Percentiles rank a stretch among this genome's conserved stretches.
Conservation (phyloP, 2,797 vertebrate genomes). For the Anabas testudineus region DNA sequence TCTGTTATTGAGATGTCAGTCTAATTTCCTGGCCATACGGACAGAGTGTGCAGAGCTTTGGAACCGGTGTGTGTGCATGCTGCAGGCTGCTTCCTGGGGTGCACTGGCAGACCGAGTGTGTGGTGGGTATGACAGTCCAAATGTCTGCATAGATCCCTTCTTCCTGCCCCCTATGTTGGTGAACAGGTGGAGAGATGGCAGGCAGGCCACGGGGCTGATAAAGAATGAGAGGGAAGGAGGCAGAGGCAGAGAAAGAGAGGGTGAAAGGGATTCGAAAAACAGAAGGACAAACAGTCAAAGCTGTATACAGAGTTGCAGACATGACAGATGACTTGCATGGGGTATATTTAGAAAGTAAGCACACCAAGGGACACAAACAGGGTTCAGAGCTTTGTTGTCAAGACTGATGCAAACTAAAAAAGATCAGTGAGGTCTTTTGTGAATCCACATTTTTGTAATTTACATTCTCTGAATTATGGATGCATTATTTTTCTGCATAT, state of each 20-base stretch:
- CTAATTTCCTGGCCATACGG: constrained; percentile 83
- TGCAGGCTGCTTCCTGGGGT: constrained; percentile 66
- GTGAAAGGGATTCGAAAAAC: constrained; percentile 43
- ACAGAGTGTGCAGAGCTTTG: constrained; percentile 63
- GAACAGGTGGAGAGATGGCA: constrained; percentile 82
- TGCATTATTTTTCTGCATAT: constrained; percentile 1
- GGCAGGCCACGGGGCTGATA: constrained; percentile 66
- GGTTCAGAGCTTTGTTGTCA: background rate
- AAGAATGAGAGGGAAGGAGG: constrained; percentile 33
- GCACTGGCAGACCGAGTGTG: constrained; percentile 66
- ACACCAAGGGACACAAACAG: constrained; percentile 6
- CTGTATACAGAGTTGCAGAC: constrained; percentile 60
- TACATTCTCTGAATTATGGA: background rate
- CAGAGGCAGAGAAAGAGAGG: constrained; percentile 22
- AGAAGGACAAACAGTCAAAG: constrained; percentile 50
- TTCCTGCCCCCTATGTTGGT: constrained; percentile 77
- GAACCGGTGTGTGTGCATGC: constrained; percentile 42
- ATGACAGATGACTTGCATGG: constrained; percentile 50
- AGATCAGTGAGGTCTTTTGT: background rate
- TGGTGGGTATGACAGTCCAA: constrained; percentile 67
- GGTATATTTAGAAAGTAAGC: constrained; percentile 19
- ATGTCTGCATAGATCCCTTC: constrained; percentile 72
- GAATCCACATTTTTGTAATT: background rate
- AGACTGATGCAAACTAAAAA: background rate
- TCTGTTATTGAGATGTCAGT: constrained; percentile 83